Evolutionary conservation across 1,140 invertebrate species (phyloP), one percentile per base, ranked within the genome.

Genomic region (Saccostrea echinata): DNA sequence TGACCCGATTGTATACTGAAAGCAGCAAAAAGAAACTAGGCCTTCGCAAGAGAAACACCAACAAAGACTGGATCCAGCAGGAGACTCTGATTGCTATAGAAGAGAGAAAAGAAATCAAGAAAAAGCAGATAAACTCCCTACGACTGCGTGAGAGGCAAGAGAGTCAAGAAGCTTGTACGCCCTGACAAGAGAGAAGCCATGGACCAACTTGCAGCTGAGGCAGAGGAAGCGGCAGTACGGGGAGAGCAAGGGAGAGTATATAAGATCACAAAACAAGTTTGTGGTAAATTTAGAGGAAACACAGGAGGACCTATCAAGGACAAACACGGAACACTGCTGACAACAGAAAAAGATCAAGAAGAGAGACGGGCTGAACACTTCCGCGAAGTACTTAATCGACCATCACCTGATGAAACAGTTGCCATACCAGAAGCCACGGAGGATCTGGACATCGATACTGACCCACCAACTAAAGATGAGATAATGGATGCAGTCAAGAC

Each of bases 401-500:
- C 86, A 80, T 18, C 84, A 30, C 84, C 84, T n/a, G 27, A 6
- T 21, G 12, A 43, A 33, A 35, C 24, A 35, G 43, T 64, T 83
- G 13, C 24, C 35, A 76, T 85, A 30, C 33, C n/a, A 27, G 80
- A 52, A n/a, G 24, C 86, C 30, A 35, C 11, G 1, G n/a, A 68
- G 16, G 33, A 76, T 4, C 24, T 89, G 11, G 51, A 85, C n/a
- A 84, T 89, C 18, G 85, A 81, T 33, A 89, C 21, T 68, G 43
- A 76, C 81, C 61, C 51, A 61, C 64, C 82, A 57, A 55, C 21
- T 3, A 84, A 64, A 33, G 3, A 51, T 8, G 51, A 53, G 24
- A 51, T 27, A n/a, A 30, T 51, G 82, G 9, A 51, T 30, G 52
- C 13, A n/a, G 21, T 27, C 21, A 53, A 3, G 6, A 53, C 16